Evolutionary conservation across 2,888 invertebrate species (phyloP), one percentile per base, ranked within the genome.

Genomic region (Xanthostigma xanthostigma): DNA sequence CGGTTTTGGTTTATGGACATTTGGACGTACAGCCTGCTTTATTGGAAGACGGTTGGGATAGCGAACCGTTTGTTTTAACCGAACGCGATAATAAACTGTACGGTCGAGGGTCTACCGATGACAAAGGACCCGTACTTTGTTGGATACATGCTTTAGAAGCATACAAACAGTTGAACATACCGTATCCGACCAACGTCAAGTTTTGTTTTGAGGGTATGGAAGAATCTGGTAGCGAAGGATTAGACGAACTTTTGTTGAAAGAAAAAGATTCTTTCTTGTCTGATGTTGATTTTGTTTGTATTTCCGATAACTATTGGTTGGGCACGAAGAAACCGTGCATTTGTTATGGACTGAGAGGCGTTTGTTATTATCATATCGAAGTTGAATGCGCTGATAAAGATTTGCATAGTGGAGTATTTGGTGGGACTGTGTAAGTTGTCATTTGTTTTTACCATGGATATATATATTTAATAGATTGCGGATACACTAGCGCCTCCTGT

Each of bases 151-250:
- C 90, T 9, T 78, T 98, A 51, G 86, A 95, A 69, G 91, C 87
- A 2, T 92, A 77, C 64, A 80, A 92, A 64, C 78, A 78, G 47
- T 67, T 83, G 49, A 79, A 78, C 11, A 75, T 41, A n/a, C 12
- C n/a, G 10, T 61, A 85, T 44, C 86, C 86, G 1, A 79, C 86
- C 1, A 87, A 87, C 62, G 60, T 87, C 8, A 86, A 85, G 77
- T 96, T 97, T 67, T 78, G 91, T 11, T 87, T 97, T 64, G 97
- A 98, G 73, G 94, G 93, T 48, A 98, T 98, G 97, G 97, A 97
- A 68, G 97, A 98, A 66, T 87, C 86, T 51, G 96, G 96, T 8
- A 96, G 95, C 51, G 87, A 88, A 63, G 97, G 97, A n/a, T 71
- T 98, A 27, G 93, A 95, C 64, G 87, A 85, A 1, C 70, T 95